phyloP scores from a whole-genome alignment of 2,113 vertebrate genomes.

The Syrmaticus mikado region DNA sequence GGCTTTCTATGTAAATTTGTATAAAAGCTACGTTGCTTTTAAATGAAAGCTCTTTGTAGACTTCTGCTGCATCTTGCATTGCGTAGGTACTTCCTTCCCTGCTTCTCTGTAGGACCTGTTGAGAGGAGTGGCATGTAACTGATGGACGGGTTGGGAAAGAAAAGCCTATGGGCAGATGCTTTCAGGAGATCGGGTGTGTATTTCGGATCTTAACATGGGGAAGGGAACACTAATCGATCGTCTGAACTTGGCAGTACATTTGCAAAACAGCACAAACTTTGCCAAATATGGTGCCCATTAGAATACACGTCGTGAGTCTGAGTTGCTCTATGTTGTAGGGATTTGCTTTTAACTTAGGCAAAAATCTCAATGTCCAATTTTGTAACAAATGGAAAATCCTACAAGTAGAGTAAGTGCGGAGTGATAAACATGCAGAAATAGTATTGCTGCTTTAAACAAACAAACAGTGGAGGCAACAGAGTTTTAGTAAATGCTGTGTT shows the following conservation, averaged over 20 bases:
- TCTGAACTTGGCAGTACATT: neutral
- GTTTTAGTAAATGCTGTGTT: neutral
- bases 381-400: neutral
- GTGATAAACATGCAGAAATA: neutral
- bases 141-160: neutral
- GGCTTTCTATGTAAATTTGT: neutral
- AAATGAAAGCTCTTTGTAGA: neutral
- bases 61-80: neutral
- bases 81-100: neutral
- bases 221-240: neutral
- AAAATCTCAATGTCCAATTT: neutral
- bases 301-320: rapidly evolving
- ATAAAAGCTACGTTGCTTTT: neutral
- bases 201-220: neutral
- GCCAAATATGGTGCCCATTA: rapidly evolving
- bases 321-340: neutral
- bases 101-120: neutral
- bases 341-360: neutral
- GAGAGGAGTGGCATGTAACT: neutral
- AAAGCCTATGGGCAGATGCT: neutral
- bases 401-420: neutral
- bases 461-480: neutral
- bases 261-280: neutral
- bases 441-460: neutral
- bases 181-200: neutral